phyloP scores from a whole-genome alignment of 2,113 vertebrate species.

The Caranx ignobilis region DNA sequence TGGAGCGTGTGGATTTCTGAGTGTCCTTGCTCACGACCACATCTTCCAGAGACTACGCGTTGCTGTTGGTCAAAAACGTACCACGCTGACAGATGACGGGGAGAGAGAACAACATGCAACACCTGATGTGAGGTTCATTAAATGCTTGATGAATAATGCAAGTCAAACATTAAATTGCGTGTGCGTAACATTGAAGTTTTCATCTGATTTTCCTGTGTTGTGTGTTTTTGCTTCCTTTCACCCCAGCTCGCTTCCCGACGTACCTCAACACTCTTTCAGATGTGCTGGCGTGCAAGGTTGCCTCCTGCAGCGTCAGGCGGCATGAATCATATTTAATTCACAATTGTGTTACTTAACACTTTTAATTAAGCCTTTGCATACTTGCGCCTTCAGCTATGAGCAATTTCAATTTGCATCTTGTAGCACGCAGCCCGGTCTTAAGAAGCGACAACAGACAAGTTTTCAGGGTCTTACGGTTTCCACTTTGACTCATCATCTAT shows the following conservation, averaged over 20 bases:
- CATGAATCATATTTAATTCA: conserved; percentile 30
- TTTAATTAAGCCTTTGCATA: conserved; percentile 5
- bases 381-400: neutral
- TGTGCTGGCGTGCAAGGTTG: neutral
- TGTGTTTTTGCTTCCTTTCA: neutral
- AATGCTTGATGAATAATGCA: neutral
- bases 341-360: conserved; percentile 1
- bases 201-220: too few species aligned
- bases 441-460: neutral
- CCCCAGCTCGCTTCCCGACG: too few species aligned
- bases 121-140: neutral
- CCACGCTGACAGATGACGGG: too few species aligned
- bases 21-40: too few species aligned
- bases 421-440: neutral
- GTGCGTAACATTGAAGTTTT: neutral
- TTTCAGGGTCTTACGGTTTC: neutral
- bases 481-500: neutral
- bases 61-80: too few species aligned
- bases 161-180: too few species aligned
- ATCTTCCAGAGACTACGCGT: too few species aligned
- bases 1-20: neutral
- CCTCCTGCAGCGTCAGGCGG: neutral
- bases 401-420: neutral
- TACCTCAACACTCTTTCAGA: neutral
- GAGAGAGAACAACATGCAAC: too few species aligned